Conservation (phyloP, 23 tunicate genomes). For the Styela clava region DNA sequence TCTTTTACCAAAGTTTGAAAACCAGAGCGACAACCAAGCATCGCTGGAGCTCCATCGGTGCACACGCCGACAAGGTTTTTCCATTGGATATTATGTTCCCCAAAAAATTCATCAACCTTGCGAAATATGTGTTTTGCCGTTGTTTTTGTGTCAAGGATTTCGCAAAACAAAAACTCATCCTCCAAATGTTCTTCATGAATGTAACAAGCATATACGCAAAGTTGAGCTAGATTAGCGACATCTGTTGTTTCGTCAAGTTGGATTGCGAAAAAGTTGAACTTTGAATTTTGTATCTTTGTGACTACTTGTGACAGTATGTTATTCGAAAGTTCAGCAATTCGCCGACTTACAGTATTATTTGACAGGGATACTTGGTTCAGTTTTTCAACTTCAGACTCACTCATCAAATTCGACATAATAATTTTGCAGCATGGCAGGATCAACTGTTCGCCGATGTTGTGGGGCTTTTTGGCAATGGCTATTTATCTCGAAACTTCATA, state of each 20-base stretch:
- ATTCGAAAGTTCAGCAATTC: slow-evolving; percentile 52
- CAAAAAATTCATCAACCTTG: slow-evolving; percentile 24
- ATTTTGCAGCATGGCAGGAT: slow-evolving; percentile 9
- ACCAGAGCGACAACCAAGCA: slow-evolving; percentile 68
- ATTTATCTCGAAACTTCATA: slow-evolving; percentile 57
- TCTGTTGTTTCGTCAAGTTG: slow-evolving; percentile 42
- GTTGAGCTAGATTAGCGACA: slow-evolving; percentile 47
- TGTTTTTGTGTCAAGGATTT: slow-evolving; percentile 42
- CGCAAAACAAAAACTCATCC: slow-evolving; percentile 39
- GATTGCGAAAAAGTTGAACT: slow-evolving; percentile 49
- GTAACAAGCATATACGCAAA: slow-evolving; percentile 46
- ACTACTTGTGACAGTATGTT: slow-evolving; percentile 69
- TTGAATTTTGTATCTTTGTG: slow-evolving; percentile 44
- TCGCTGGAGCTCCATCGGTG: slow-evolving; percentile 66
- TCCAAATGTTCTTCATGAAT: slow-evolving; percentile 53
- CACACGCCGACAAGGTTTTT: slow-evolving; percentile 28
- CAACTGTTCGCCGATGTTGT: slow-evolving; percentile 64
- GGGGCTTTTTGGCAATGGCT: slow-evolving; percentile 59
- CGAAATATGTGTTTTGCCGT: slow-evolving; percentile 36
- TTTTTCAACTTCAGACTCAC: slow-evolving; percentile 54
- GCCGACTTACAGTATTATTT: slow-evolving; percentile 59
- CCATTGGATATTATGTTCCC: slow-evolving; percentile 23
- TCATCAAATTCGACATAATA: slow-evolving; percentile 39
- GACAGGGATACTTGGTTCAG: slow-evolving; percentile 57
- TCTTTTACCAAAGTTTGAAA: slow-evolving; percentile 35